phyloP scores from a whole-genome alignment of 1,140 invertebrate species.

The Zophobas atratus region DNA sequence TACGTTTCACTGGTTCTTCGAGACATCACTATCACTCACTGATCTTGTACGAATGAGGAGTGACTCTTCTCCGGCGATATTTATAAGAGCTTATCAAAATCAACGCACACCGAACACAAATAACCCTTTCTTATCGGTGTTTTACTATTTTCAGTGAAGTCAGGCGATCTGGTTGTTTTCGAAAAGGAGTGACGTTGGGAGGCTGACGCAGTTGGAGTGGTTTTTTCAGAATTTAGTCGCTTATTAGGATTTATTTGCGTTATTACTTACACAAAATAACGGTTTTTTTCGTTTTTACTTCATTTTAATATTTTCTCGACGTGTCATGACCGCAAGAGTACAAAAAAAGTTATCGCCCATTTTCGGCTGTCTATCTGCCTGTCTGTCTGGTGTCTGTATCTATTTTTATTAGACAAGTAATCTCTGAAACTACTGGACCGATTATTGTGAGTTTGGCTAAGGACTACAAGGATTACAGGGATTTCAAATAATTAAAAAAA shows the following conservation, averaged over 20 bases:
- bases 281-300: too few species aligned
- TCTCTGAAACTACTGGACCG: too few species aligned
- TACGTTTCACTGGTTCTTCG: slow-evolving; percentile 10
- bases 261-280: too few species aligned
- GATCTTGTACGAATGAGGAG: neutral
- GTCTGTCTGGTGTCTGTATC: too few species aligned
- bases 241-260: neutral
- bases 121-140: slow-evolving; percentile 16
- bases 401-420: too few species aligned
- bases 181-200: neutral
- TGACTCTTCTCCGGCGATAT: neutral
- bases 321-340: too few species aligned
- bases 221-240: neutral
- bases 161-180: slow-evolving; percentile 4
- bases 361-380: too few species aligned
- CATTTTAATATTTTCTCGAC: too few species aligned
- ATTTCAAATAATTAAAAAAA: too few species aligned
- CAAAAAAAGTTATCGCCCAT: too few species aligned
- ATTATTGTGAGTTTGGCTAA: too few species aligned
- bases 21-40: slow-evolving; percentile 32
- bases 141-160: slow-evolving; percentile 24
- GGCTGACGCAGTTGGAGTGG: neutral
- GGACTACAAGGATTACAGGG: too few species aligned
- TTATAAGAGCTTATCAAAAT: slow-evolving; percentile 33
- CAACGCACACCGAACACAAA: neutral